Percentiles rank a stretch among this genome's conserved stretches.
phyloP scores from a whole-genome alignment of 2,797 vertebrate genomes.

The Cottoperca gobio region DNA sequence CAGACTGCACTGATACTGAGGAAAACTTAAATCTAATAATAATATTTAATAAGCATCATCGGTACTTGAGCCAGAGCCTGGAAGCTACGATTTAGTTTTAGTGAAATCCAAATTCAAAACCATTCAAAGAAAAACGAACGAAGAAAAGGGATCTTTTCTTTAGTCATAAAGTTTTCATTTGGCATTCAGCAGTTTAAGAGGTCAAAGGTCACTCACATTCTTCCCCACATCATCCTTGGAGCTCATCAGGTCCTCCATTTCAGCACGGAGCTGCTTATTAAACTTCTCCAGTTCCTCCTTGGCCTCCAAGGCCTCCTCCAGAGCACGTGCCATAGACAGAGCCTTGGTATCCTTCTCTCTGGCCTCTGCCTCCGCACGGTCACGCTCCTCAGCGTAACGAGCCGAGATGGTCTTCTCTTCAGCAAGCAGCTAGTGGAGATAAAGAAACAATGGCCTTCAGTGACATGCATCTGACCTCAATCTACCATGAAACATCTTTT shows the following conservation, averaged over 20 bases:
- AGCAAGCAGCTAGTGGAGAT: conserved; percentile 88
- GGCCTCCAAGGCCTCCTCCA: conserved; percentile 94
- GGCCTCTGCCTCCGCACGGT: conserved; percentile 96
- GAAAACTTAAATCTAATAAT: not conserved
- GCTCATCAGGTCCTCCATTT: conserved; percentile 99
- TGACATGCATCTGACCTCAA: not conserved
- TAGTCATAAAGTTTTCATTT: not conserved
- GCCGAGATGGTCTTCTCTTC: conserved; percentile 97
- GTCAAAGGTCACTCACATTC: conserved; percentile 87
- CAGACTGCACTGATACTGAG: not conserved
- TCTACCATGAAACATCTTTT: not conserved
- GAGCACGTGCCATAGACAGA: conserved; percentile 91
- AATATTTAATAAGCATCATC: not conserved
- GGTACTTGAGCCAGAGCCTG: not conserved
- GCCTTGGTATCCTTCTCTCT: conserved; percentile 98
- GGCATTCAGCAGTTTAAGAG: not conserved
- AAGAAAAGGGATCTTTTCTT: not conserved
- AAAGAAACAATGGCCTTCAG: not conserved
- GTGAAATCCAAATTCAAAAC: not conserved
- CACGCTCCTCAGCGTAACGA: conserved; percentile 95
- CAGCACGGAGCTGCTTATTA: conserved; percentile 94
- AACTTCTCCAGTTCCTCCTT: conserved; percentile 96
- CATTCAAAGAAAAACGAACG: no score
- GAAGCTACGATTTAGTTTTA: not conserved
- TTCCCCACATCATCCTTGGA: conserved; percentile 99